Evolutionary conservation across 2,797 vertebrate genomes (phyloP), one percentile per base, ranked within the genome.

Genomic region (Podarcis lilfordi): DNA sequence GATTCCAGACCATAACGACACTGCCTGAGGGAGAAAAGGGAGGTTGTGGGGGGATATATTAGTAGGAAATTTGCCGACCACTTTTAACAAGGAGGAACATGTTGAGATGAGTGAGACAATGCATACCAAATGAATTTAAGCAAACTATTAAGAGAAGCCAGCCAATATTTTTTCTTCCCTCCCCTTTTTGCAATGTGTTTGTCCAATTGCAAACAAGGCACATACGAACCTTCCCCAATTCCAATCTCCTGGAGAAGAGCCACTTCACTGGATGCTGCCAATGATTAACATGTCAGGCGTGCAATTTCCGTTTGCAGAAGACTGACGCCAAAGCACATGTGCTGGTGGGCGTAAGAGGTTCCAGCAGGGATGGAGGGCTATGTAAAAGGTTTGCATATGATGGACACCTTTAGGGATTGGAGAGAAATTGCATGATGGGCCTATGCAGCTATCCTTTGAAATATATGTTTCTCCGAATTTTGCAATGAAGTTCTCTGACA

Each of bases 301-400:
- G 19, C 80, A 59, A 84, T 96, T 96, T 95, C 95, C 76, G 68
- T 87, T 89, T 95, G 94, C 95, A 96, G 96, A 92, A 90, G 95
- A 92, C 96, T 96, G 97, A 97, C 94, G 95, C 97, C 96, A 95
- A 69, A 61, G 92, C 97, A 98, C 97, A 97, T 96, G 93, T 96
- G 92, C 87, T 5, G 86, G 71, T 88, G 86, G 1, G 69, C 3
- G 68, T 6, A 69, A 87, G 75, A 59, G 50, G 1, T 74, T 83
- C 79, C 87, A 85, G 4, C 1, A 84, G 40, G 23, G 96, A 17
- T 84, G 80, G 5, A 45, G n/a, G 71, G n/a, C 50, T 55, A 55
- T 15, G 50, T 55, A 55, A 55, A 55, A 55, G 50, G 13, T 55
- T 55, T 55, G 50, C 50, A 55, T 55, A 55, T 55, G 50, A 55